Conservation (phyloP, 2,113 vertebrate species). For the Amphiprion ocellaris region DNA sequence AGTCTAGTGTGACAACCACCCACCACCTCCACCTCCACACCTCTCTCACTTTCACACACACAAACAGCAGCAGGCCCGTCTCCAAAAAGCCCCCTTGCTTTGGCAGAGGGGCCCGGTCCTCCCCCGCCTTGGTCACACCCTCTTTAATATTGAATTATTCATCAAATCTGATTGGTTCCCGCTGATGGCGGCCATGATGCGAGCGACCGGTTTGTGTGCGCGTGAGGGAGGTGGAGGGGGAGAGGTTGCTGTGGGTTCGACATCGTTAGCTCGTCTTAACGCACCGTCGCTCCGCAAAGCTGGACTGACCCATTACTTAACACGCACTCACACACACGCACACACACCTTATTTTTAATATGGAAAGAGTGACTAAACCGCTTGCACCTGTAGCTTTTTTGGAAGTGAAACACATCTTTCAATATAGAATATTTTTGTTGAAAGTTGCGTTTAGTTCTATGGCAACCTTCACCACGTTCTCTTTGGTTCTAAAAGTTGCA, state of each 20-base stretch:
- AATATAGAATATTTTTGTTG: constrained; percentile 4
- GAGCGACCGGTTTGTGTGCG: constrained; percentile 62
- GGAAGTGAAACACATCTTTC: constrained; percentile 39
- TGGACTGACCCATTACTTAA: constrained; percentile 18
- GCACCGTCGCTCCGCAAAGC: constrained; percentile 54
- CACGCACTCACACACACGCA: constrained; percentile 6
- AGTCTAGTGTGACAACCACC: constrained; percentile 84
- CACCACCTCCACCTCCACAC: constrained; percentile 16
- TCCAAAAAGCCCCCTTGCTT: constrained; percentile 80
- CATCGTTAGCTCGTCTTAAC: constrained; percentile 60
- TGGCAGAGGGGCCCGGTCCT: constrained; percentile 60
- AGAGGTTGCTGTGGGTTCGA: constrained; percentile 31
- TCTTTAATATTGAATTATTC: constrained; percentile 87
- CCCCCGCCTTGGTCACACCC: constrained; percentile 73
- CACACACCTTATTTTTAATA: constrained; percentile 1
- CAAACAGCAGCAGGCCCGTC: constrained; percentile 60
- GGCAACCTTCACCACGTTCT: neutral
- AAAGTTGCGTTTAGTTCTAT: constrained; percentile 10
- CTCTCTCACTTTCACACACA: constrained; percentile 70
- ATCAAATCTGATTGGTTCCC: constrained; percentile 84
- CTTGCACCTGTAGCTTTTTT: constrained; percentile 60
- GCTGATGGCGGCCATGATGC: constrained; percentile 78
- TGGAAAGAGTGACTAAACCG: neutral
- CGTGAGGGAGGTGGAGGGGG: neutral
- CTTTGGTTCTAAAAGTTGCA: constrained; percentile 41